Percentiles rank a stretch among this genome's conserved stretches.
Conservation (phyloP, 1,140 invertebrate genomes). For the Bilobella aurantiaca region DNA sequence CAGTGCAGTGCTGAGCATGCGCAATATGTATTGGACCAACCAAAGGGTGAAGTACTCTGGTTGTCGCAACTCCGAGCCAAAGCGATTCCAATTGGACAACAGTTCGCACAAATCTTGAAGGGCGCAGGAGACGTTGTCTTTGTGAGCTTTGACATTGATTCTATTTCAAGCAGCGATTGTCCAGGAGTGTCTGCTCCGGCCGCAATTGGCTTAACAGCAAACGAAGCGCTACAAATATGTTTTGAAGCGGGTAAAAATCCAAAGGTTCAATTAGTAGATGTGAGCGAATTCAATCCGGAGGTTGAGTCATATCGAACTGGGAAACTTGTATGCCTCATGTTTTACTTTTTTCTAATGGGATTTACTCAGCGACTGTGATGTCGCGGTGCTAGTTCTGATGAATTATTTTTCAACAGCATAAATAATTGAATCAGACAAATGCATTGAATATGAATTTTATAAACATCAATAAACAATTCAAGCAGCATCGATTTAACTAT, state of each 20-base stretch:
- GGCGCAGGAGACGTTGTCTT: neutral
- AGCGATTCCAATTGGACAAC: neutral
- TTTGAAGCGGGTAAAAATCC: neutral
- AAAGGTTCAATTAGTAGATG: neutral
- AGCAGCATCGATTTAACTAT: too few species aligned
- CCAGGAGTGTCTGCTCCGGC: neutral
- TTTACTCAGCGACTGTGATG: too few species aligned
- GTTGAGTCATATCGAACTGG: neutral
- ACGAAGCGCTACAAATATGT: neutral
- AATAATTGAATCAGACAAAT: too few species aligned
- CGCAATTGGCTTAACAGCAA: neutral
- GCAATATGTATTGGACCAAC: neutral
- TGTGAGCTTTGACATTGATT: neutral
- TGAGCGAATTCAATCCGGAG: neutral
- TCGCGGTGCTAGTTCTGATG: too few species aligned
- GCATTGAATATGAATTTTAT: too few species aligned
- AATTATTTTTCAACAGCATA: too few species aligned
- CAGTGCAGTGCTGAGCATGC: neutral
- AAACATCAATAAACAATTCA: too few species aligned
- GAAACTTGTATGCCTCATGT: neutral
- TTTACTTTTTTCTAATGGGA: constrained; percentile 2
- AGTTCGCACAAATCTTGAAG: neutral
- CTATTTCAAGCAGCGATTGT: neutral
- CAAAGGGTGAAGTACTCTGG: neutral
- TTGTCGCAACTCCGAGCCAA: neutral